Evolutionary conservation across 2,113 vertebrate species (phyloP), one percentile per base, ranked within the genome.

Genomic region (Tychaedon coryphoeus): DNA sequence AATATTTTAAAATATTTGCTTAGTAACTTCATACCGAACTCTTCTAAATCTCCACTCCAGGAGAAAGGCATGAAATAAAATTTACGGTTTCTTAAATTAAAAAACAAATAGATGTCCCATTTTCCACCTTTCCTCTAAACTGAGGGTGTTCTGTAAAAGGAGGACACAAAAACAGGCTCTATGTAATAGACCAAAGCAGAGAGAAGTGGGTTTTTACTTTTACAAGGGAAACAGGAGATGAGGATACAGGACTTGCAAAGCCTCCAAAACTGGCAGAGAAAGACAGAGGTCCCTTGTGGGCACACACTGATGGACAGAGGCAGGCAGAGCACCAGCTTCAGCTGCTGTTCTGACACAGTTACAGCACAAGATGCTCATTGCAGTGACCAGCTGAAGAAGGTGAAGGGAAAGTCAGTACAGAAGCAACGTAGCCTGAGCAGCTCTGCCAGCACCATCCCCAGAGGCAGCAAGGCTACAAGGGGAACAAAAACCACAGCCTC

Each of bases 261-360:
- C 6, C 28, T 47, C 17, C 22, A 31, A 14, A 66, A 42, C 2
- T 8, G 14, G 58, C 58, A 74, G 47, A 85, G 17, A 36, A 57
- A 5, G 26, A 66, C 3, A 3, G 26, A 40, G 47, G 43, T 5
- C 0, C 0, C 43, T 70, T 66, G 47, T 20, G 28, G 34, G 51
- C 38, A n/a, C 71, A 10, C 0, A 0, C 10, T 53, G 47, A 42
- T 3, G 19, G 38, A 29, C 72, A 74, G 31, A 74, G 36, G 22
- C 22, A 57, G 42, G 38, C 24, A 77, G 31, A 2, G 53, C 43
- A 14, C 10, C 51, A 71, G 34, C 34, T 45, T 33, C 3, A 18
- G 26, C 22, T 66, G 51, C 74, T 53, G 25, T 6, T 45, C 9
- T 38, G 47, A 54, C 71, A 81, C 54, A 51, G 45, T 29, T 12